Evolutionary conservation across 1,140 invertebrate species (phyloP).

Genomic region (Eumeta japonica): DNA sequence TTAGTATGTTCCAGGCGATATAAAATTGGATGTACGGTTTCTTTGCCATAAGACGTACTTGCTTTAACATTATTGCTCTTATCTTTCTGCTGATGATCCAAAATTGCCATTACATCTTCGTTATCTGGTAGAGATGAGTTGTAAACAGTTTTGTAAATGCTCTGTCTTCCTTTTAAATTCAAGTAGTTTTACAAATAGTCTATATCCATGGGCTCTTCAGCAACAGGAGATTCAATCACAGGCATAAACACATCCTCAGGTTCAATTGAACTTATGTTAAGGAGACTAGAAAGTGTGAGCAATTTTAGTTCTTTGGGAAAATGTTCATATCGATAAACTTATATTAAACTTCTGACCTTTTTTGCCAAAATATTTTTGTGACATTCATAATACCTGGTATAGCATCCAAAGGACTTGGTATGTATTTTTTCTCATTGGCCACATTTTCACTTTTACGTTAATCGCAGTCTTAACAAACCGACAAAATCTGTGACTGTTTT

Average conservation of each 20-base stretch:
- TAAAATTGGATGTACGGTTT: slow-evolving; percentile 16
- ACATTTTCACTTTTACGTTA: slow-evolving; percentile 12
- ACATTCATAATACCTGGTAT: slow-evolving; percentile 24
- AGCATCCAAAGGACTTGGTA: slow-evolving; percentile 16
- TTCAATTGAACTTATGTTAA: slow-evolving; percentile 9
- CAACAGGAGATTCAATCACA: slow-evolving; percentile 7
- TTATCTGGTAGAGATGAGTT: slow-evolving; percentile 15
- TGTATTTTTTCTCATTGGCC: slow-evolving; percentile 9
- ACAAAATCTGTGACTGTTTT: slow-evolving; percentile 13
- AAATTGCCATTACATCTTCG: slow-evolving; percentile 17
- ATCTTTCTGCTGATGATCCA: slow-evolving; percentile 12
- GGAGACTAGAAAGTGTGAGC: slow-evolving; percentile 8
- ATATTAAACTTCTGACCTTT: slow-evolving; percentile 16
- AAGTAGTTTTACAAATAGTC: no score
- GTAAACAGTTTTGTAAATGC: slow-evolving; percentile 16
- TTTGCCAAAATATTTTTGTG: slow-evolving; percentile 21
- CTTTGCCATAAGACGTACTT: slow-evolving; percentile 16
- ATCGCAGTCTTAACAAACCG: slow-evolving; percentile 13
- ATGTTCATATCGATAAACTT: slow-evolving; percentile 17
- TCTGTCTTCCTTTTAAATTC: slow-evolving; percentile 7
- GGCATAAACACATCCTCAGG: slow-evolving; percentile 7
- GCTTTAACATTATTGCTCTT: slow-evolving; percentile 12
- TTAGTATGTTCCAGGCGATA: slow-evolving; percentile 10
- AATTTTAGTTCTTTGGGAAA: slow-evolving; percentile 18
- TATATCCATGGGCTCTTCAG: no score